These are phyloP conservation scores for Apostichopus californicus DNA, from an alignment of 35 echinoderm and acorn worm genomes.

Conservation along the genomic window DNA sequence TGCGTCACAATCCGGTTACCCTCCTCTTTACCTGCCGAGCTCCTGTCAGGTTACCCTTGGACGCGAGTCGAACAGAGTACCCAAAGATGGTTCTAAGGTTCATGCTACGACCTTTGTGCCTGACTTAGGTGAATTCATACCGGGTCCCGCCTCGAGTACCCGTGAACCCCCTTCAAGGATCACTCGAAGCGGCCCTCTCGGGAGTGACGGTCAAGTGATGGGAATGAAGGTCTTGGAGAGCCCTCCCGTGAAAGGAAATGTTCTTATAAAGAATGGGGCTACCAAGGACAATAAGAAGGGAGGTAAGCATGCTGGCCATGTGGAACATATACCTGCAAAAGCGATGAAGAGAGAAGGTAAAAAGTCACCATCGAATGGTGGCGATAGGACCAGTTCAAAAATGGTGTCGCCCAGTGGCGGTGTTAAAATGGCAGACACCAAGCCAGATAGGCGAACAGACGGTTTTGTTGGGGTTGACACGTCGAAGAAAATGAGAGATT, in stretches of 20 bases:
- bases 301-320: constrained; percentile 52
- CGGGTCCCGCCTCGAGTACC: constrained; percentile 79
- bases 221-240: neutral
- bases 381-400: constrained; percentile 19
- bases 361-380: constrained; percentile 32
- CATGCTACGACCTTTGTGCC: constrained; percentile 97
- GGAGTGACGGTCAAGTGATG: neutral
- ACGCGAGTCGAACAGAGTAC: constrained; percentile 71
- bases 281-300: constrained; percentile 47
- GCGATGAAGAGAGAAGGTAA: constrained; percentile 38
- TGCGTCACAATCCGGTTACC: constrained; percentile 51
- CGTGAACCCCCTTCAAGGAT: constrained; percentile 52
- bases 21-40: constrained; percentile 86
- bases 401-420: constrained; percentile 37
- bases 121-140: constrained; percentile 87
- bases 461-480: neutral
- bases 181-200: neutral
- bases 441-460: constrained; percentile 12
- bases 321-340: constrained; percentile 20
- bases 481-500: neutral
- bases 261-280: constrained; percentile 16
- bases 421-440: constrained; percentile 10
- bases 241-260: neutral
- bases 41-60: constrained; percentile 86
- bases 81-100: constrained; percentile 82